Evolutionary conservation across 2,113 vertebrate species (phyloP).

Genomic region (Eolophus roseicapilla): DNA sequence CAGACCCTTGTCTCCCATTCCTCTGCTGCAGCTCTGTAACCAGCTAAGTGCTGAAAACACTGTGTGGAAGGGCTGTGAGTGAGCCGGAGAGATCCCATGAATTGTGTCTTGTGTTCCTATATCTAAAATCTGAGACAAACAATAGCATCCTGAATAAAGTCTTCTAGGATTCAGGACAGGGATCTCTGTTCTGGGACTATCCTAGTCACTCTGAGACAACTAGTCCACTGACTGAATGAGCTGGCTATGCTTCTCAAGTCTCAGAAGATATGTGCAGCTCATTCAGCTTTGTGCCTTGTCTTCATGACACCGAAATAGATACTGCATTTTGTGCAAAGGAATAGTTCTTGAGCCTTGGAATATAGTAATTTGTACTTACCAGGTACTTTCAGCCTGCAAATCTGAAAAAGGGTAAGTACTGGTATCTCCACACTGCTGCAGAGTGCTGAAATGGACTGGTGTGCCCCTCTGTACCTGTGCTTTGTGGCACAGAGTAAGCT

Average conservation of each 20-base stretch:
- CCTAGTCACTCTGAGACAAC: not conserved
- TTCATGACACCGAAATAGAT: not conserved
- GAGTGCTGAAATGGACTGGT: not conserved
- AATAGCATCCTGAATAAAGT: not conserved
- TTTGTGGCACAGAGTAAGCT: not conserved
- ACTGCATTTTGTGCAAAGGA: not conserved
- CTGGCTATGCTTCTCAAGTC: not conserved
- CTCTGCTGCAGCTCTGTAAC: not conserved
- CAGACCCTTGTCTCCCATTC: not conserved
- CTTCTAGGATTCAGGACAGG: not conserved
- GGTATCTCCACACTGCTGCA: not conserved
- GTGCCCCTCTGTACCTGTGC: not conserved
- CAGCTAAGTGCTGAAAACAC: not conserved
- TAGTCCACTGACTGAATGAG: not conserved
- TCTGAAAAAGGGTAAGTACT: not conserved
- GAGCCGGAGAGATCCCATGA: fast-evolving
- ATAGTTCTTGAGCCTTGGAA: not conserved
- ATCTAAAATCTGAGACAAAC: not conserved
- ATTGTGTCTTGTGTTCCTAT: not conserved
- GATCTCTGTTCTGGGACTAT: not conserved
- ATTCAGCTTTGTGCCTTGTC: not conserved
- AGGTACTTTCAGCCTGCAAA: not conserved
- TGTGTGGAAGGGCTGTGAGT: not conserved
- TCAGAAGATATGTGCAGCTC: not conserved
- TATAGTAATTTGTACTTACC: not conserved